phyloP scores from a whole-genome alignment of 2,888 invertebrate genomes.

The Xestia c-nigrum region DNA sequence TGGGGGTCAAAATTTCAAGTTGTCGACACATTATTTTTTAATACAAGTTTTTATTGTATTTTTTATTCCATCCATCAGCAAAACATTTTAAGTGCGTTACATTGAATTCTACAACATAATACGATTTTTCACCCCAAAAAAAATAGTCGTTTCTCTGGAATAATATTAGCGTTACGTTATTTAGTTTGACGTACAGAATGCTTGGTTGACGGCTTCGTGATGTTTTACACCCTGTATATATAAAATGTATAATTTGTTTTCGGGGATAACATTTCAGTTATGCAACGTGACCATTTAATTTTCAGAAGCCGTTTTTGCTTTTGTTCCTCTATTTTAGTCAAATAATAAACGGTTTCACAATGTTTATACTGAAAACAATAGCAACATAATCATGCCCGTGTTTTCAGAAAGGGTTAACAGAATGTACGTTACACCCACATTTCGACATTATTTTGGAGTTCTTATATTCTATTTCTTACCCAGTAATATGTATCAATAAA shows the following conservation, averaged over 20 bases:
- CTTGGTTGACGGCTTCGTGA: too few relatives aligned
- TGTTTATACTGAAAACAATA: not conserved
- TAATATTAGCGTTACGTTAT: too few relatives aligned
- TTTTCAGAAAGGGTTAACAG: not conserved
- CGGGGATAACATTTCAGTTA: not conserved
- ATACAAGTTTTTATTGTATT: too few relatives aligned
- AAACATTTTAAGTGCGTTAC: too few relatives aligned
- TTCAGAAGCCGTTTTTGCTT: constrained; percentile 2
- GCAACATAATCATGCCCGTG: not conserved
- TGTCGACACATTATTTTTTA: too few relatives aligned
- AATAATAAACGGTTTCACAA: not conserved
- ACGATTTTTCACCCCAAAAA: too few relatives aligned
- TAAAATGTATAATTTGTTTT: not conserved
- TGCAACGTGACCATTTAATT: not conserved
- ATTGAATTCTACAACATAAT: too few relatives aligned
- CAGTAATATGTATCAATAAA: not conserved
- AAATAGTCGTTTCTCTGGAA: too few relatives aligned
- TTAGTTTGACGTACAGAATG: too few relatives aligned
- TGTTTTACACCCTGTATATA: not conserved
- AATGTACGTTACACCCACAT: not conserved
- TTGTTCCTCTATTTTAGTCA: not conserved
- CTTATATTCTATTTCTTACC: not conserved
- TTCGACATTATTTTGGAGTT: not conserved
- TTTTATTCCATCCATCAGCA: too few relatives aligned
- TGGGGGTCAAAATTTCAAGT: too few relatives aligned